Evolutionary conservation across 2,113 vertebrate genomes (phyloP).

Genomic region (Aix galericulata): DNA sequence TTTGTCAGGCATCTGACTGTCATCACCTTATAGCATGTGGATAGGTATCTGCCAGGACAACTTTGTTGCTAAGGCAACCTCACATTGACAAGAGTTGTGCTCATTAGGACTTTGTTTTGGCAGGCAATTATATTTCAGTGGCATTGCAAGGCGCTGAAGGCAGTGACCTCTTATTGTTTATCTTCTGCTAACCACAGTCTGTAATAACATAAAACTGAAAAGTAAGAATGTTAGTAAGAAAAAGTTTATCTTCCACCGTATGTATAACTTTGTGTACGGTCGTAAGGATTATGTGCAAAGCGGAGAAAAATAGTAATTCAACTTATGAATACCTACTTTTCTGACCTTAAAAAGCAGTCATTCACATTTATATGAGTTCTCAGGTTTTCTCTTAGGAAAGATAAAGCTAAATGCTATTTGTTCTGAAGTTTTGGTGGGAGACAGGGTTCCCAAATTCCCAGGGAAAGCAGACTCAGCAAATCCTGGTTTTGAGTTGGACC

Average conservation of each 20-base stretch:
- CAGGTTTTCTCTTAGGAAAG: neutral
- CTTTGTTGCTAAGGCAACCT: conserved; percentile 22
- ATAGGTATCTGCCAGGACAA: neutral
- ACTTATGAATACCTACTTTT: neutral
- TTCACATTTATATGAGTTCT: neutral
- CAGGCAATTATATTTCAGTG: conserved; percentile 30
- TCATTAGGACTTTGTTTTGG: conserved; percentile 45
- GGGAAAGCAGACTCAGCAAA: neutral
- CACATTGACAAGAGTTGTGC: neutral
- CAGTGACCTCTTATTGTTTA: conserved; percentile 22
- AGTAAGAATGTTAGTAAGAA: neutral
- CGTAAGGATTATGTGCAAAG: neutral
- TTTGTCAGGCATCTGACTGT: neutral
- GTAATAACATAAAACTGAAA: neutral
- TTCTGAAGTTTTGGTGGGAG: neutral
- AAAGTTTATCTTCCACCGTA: neutral
- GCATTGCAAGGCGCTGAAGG: neutral
- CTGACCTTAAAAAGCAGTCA: neutral
- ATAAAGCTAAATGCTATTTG: neutral
- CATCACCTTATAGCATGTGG: neutral
- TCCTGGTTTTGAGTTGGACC: neutral
- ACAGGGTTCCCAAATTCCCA: neutral
- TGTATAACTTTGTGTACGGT: neutral
- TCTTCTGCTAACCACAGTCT: neutral
- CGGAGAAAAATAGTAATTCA: neutral